Evolutionary conservation across 2,797 vertebrate species (phyloP).

Genomic region (Crax fasciolata): DNA sequence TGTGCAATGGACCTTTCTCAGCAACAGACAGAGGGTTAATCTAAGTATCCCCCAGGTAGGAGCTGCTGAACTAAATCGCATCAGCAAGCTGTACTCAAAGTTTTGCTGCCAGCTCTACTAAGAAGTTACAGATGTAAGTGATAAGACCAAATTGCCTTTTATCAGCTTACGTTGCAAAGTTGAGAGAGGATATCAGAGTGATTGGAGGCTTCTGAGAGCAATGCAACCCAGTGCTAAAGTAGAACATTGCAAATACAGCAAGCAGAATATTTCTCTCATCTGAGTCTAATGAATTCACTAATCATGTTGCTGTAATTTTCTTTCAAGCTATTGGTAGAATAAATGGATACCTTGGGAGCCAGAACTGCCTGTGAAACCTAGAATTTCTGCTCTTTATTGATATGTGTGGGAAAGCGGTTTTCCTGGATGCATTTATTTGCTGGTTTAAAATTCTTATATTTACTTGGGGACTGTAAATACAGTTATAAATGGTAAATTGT

Average conservation of each 20-base stretch:
- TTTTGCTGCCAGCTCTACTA: background rate
- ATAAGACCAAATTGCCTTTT: slow-evolving; percentile 39
- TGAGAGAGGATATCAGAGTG: slow-evolving; percentile 18
- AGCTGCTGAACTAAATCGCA: background rate
- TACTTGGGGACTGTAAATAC: slow-evolving; percentile 35
- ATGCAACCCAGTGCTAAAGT: background rate
- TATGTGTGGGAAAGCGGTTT: background rate
- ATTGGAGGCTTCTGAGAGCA: slow-evolving; percentile 22
- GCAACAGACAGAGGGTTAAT: background rate
- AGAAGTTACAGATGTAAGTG: background rate
- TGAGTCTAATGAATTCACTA: slow-evolving; percentile 55
- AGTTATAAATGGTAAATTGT: slow-evolving; percentile 43
- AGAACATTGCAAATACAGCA: slow-evolving; percentile 16
- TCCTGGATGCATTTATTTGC: slow-evolving; percentile 5
- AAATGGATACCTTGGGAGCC: slow-evolving; percentile 38
- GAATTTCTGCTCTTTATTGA: slow-evolving; percentile 26
- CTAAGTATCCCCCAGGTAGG: background rate
- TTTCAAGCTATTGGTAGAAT: slow-evolving; percentile 35
- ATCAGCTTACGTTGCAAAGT: slow-evolving; percentile 43
- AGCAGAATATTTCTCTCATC: slow-evolving; percentile 12
- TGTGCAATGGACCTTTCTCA: background rate
- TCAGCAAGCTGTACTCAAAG: background rate
- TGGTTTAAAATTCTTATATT: slow-evolving; percentile 28
- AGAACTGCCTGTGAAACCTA: background rate
- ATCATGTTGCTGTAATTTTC: slow-evolving; percentile 45